A percentile compares a stretch with the other conserved stretches of the same genome.
Conservation (phyloP, 2,888 invertebrate genomes). For the Pandemis corylana region DNA sequence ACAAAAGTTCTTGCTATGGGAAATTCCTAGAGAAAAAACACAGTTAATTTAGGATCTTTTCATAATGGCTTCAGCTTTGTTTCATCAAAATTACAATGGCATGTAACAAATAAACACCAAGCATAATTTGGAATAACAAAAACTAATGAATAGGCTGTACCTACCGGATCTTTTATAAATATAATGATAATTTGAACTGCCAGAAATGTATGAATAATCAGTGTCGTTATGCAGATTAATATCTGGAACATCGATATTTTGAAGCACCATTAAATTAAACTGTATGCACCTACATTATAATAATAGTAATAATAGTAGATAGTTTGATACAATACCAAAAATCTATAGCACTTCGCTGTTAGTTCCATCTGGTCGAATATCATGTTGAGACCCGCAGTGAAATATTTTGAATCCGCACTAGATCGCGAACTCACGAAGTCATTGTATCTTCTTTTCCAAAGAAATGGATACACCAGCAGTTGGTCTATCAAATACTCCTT, state of each 20-base stretch:
- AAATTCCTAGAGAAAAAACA: slow-evolving; percentile 49
- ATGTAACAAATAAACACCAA: too few relatives aligned
- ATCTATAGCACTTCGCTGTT: slow-evolving; percentile 54
- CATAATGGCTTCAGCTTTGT: background rate
- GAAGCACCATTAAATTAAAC: background rate
- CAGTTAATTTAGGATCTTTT: background rate
- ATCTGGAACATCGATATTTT: slow-evolving; percentile 52
- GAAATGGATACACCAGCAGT: slow-evolving; percentile 55
- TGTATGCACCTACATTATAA: background rate
- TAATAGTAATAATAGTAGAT: too few relatives aligned
- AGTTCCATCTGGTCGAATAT: slow-evolving; percentile 55
- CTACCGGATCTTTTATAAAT: slow-evolving; percentile 57
- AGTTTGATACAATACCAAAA: slow-evolving; percentile 56
- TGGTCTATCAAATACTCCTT: slow-evolving; percentile 59
- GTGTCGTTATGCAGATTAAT: slow-evolving; percentile 48
- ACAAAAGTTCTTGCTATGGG: slow-evolving; percentile 53
- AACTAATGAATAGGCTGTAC: slow-evolving; percentile 10
- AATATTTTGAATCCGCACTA: slow-evolving; percentile 52
- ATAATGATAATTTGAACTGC: slow-evolving; percentile 60
- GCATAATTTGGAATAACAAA: background rate
- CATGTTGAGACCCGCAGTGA: slow-evolving; percentile 55
- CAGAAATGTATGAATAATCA: slow-evolving; percentile 58
- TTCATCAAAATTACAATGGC: too few relatives aligned
- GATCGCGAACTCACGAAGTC: slow-evolving; percentile 54
- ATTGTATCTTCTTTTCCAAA: slow-evolving; percentile 63